phyloP scores from a whole-genome alignment of 2,888 invertebrate genomes.

The Aphrophora alni region DNA sequence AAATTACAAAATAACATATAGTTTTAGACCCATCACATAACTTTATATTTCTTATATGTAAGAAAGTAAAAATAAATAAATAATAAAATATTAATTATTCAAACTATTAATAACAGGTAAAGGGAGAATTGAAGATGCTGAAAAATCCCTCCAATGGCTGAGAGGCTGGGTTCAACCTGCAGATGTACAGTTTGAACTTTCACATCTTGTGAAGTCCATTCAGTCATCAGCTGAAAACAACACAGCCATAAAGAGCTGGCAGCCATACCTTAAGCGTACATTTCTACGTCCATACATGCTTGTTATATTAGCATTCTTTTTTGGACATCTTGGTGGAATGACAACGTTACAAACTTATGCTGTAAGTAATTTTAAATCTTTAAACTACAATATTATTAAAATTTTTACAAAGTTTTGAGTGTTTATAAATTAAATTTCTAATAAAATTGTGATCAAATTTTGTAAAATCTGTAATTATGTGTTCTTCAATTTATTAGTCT shows the following conservation, averaged over 20 bases:
- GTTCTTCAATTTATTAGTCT: too few species aligned
- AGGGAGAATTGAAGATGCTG: slow-evolving; percentile 69
- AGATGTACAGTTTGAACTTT: slow-evolving; percentile 64
- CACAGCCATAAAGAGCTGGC: slow-evolving; percentile 39
- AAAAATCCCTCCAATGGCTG: slow-evolving; percentile 74
- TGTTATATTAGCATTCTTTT: slow-evolving; percentile 71
- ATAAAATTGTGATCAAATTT: too few species aligned
- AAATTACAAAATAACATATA: too few species aligned
- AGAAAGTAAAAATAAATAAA: too few species aligned
- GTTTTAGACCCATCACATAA: too few species aligned
- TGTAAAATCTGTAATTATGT: too few species aligned
- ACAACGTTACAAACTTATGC: slow-evolving; percentile 66
- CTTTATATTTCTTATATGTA: too few species aligned
- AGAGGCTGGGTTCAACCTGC: slow-evolving; percentile 75
- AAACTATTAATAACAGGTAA: slow-evolving; percentile 55
- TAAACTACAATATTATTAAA: too few species aligned
- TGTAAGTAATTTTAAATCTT: too few species aligned
- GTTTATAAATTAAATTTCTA: too few species aligned
- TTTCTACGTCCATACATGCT: slow-evolving; percentile 74
- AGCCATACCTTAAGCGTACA: slow-evolving; percentile 56
- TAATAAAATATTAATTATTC: too few species aligned
- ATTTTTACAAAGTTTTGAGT: too few species aligned
- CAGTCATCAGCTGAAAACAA: slow-evolving; percentile 36
- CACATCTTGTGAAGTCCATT: slow-evolving; percentile 43
- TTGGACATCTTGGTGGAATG: slow-evolving; percentile 78